phyloP scores from a whole-genome alignment of 2,113 vertebrate genomes.

The Vulpes lagopus region DNA sequence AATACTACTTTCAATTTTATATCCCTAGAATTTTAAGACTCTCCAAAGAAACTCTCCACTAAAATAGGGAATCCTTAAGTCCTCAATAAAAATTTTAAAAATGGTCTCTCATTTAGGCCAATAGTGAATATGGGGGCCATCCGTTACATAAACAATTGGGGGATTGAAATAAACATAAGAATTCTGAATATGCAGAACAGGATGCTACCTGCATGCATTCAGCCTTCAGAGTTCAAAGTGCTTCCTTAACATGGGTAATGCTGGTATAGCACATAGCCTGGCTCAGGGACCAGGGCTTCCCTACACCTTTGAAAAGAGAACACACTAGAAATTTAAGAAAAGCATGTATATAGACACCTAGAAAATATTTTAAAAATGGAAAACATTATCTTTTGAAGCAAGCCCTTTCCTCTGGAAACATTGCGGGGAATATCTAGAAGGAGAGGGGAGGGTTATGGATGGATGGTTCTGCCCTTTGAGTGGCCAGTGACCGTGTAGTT shows the following conservation, averaged over 20 bases:
- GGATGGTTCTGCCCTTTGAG: background rate
- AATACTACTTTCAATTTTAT: constrained; percentile 17
- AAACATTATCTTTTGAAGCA: constrained; percentile 3
- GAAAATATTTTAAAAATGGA: background rate
- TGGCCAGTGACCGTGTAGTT: background rate
- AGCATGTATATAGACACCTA: background rate
- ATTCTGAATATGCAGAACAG: background rate
- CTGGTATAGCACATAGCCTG: background rate
- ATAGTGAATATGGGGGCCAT: background rate
- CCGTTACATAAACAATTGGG: background rate
- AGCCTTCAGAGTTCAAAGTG: background rate
- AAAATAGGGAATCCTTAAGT: background rate
- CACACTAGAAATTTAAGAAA: background rate
- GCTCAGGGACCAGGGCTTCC: background rate
- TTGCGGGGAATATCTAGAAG: background rate
- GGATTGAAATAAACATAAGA: background rate
- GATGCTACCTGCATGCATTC: background rate
- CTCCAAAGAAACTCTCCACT: background rate
- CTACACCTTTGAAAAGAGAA: background rate
- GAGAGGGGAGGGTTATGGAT: background rate
- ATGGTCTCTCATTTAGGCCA: background rate
- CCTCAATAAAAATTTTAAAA: background rate
- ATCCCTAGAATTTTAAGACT: constrained; percentile 34
- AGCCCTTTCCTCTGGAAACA: background rate
- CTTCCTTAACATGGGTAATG: background rate